Conservation (phyloP, 2,888 invertebrate genomes). For the Cerastis leucographa region DNA sequence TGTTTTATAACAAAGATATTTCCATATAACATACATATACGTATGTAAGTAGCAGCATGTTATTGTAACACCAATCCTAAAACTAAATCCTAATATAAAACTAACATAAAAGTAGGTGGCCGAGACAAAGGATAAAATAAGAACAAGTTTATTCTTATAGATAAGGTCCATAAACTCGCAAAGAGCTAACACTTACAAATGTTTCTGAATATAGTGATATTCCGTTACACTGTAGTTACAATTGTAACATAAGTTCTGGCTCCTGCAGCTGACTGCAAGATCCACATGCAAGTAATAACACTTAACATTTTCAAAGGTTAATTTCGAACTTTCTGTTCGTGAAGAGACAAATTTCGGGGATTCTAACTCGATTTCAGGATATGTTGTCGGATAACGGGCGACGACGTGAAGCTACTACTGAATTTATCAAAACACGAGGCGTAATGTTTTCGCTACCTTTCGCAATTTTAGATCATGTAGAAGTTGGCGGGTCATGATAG, state of each 20-base stretch:
- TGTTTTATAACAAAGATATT: constrained; percentile 15
- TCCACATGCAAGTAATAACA: constrained; percentile 2
- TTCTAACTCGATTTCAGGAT: constrained; percentile 5
- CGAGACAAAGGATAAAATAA: constrained; percentile 39
- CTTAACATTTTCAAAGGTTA: neutral
- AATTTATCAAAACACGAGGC: constrained; percentile 10
- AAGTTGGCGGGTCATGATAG: neutral
- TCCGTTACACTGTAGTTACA: constrained; percentile 17
- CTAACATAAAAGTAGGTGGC: constrained; percentile 36
- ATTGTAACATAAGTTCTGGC: constrained; percentile 14
- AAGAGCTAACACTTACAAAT: constrained; percentile 26
- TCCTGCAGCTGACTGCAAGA: constrained; percentile 1
- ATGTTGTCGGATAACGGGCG: neutral
- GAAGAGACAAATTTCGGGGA: constrained; percentile 18
- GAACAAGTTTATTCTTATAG: constrained; percentile 44
- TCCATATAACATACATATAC: constrained; percentile 6
- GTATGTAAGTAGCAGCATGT: constrained; percentile 4
- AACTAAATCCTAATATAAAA: constrained; percentile 37
- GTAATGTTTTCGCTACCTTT: constrained; percentile 1
- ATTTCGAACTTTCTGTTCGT: constrained; percentile 7
- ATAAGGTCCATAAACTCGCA: constrained; percentile 47
- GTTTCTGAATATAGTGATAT: constrained; percentile 22
- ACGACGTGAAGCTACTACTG: neutral
- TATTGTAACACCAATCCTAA: constrained; percentile 25
- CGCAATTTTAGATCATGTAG: neutral